A percentile compares a stretch with the other conserved stretches of the same genome.
Evolutionary conservation across 2,888 invertebrate species (phyloP).

Genomic region (Pollenia griseotomentosa): DNA sequence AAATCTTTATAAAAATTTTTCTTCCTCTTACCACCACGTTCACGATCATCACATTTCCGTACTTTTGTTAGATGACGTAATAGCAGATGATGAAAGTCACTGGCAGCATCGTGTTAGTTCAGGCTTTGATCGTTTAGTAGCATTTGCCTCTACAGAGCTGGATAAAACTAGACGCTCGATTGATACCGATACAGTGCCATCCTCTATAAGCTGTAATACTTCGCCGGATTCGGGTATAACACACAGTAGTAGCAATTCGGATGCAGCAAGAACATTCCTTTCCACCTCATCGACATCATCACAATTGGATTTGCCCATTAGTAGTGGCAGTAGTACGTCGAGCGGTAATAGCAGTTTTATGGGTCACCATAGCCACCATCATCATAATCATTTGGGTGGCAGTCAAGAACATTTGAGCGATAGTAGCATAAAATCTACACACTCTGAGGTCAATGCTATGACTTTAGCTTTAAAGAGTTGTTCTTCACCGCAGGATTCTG

Average conservation of each 20-base stretch:
- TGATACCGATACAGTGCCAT: constrained; percentile 87
- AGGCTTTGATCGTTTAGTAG: constrained; percentile 96
- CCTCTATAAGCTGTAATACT: constrained; percentile 89
- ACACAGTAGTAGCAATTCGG: constrained; percentile 86
- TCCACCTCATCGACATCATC: constrained; percentile 85
- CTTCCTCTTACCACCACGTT: constrained; percentile 29
- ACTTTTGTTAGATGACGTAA: constrained; percentile 82
- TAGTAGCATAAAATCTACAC: constrained; percentile 81
- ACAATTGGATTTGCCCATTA: constrained; percentile 81
- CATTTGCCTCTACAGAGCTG: constrained; percentile 95
- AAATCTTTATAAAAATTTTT: constrained; percentile 59
- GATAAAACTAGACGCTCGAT: constrained; percentile 93
- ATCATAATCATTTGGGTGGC: constrained; percentile 82
- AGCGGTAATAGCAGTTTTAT: constrained; percentile 74
- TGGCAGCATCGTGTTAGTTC: constrained; percentile 97
- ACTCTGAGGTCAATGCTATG: constrained; percentile 72
- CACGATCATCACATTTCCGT: constrained; percentile 35
- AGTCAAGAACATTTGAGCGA: constrained; percentile 83
- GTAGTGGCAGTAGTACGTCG: constrained; percentile 78
- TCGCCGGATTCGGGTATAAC: constrained; percentile 95
- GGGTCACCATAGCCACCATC: constrained; percentile 72
- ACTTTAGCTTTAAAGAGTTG: constrained; percentile 77
- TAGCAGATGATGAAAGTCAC: constrained; percentile 91
- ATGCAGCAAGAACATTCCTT: constrained; percentile 82
- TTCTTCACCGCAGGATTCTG: constrained; percentile 82